These are phyloP conservation scores for Thermophis baileyi DNA, from an alignment of 2,113 vertebrate species.

Conservation along the genomic window DNA sequence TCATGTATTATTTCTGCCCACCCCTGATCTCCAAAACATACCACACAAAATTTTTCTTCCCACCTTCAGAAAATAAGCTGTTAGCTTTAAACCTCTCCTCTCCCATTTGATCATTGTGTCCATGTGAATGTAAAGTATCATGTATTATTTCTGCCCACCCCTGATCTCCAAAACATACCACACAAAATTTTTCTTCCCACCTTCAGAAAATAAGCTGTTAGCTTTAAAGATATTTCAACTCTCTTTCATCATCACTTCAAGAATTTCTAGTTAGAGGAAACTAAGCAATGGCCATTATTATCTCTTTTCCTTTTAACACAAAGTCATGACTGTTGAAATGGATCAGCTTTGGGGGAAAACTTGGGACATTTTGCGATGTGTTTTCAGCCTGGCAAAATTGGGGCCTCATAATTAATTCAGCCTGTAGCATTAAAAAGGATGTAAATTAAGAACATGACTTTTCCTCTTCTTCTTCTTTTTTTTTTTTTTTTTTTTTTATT, in stretches of 20 bases:
- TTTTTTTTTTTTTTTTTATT: too few species aligned
- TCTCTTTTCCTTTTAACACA: constrained; percentile 50
- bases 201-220: background rate
- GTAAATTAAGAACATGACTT: constrained; percentile 64
- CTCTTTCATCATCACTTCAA: background rate
- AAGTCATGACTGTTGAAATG: constrained; percentile 56
- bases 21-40: background rate
- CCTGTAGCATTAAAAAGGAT: constrained; percentile 44
- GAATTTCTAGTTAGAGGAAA: constrained; percentile 11
- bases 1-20: background rate
- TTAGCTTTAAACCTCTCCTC: background rate
- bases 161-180: background rate
- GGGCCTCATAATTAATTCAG: constrained; percentile 63
- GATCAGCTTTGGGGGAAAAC: constrained; percentile 30
- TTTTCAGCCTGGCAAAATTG: constrained; percentile 58
- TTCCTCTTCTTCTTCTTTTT: constrained; percentile 28
- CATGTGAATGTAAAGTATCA: background rate
- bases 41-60: background rate
- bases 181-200: background rate
- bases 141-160: background rate
- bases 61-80: background rate
- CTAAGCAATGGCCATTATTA: constrained; percentile 44
- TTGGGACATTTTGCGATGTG: constrained; percentile 45
- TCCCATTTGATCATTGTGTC: background rate
- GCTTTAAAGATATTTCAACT: background rate